A percentile compares a stretch with the other conserved stretches of the same genome.
Evolutionary conservation across 2,888 invertebrate genomes (phyloP).

Genomic region (Teinopalpus imperialis): DNA sequence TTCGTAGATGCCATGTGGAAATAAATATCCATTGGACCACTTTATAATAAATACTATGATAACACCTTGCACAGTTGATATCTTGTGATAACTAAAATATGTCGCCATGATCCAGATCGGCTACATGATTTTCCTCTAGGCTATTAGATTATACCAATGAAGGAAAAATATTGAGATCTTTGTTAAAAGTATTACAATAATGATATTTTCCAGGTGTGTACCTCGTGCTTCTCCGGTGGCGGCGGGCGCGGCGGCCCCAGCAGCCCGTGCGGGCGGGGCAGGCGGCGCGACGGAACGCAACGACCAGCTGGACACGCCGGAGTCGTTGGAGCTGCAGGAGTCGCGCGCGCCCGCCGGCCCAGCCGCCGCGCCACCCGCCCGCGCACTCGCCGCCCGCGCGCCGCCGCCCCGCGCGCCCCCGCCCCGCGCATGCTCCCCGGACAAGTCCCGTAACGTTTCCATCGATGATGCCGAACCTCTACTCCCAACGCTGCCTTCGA

Average conservation of each 20-base stretch:
- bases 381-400: conserved; percentile 36
- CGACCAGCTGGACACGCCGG: conserved; percentile 87
- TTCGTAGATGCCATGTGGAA: too few species aligned
- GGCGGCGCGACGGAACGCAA: conserved; percentile 79
- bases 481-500: conserved; percentile 66
- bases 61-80: too few species aligned
- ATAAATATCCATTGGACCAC: too few species aligned
- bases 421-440: conserved; percentile 52
- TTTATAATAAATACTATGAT: too few species aligned
- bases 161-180: too few species aligned
- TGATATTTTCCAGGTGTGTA: too few species aligned
- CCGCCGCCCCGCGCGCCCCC: conserved; percentile 66
- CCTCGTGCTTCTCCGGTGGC: conserved; percentile 75
- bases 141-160: too few species aligned
- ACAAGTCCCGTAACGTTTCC: conserved; percentile 69
- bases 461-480: conserved; percentile 71
- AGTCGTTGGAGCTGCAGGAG: conserved; percentile 91
- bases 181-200: too few species aligned
- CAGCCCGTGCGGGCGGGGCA: conserved; percentile 78
- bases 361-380: conserved; percentile 62
- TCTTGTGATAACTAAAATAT: too few species aligned
- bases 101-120: too few species aligned
- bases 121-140: too few species aligned
- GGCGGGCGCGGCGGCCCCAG: conserved; percentile 83
- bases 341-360: conserved; percentile 87